phyloP scores from a whole-genome alignment of 2,888 invertebrate species.

The Trisateles emortualis region DNA sequence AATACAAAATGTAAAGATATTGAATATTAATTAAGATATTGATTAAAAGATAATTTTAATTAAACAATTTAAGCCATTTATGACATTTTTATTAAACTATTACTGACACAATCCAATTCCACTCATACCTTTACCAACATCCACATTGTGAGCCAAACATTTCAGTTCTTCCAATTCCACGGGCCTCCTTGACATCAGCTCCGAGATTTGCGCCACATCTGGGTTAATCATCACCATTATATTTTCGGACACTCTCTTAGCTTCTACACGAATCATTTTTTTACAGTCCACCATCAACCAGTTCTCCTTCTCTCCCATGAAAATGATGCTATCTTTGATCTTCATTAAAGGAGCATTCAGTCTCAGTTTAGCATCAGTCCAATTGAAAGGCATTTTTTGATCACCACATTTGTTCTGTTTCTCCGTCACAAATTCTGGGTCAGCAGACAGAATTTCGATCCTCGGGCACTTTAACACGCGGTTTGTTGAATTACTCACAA shows the following conservation, averaged over 20 bases:
- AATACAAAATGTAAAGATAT: too few species aligned
- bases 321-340: slow-evolving; percentile 15
- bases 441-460: slow-evolving; percentile 13
- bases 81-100: slow-evolving; percentile 1
- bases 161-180: slow-evolving; percentile 22
- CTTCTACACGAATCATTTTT: slow-evolving; percentile 12
- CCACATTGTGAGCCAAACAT: slow-evolving; percentile 34
- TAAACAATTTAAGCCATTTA: too few species aligned
- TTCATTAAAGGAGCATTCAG: slow-evolving; percentile 19
- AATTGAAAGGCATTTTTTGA: slow-evolving; percentile 15
- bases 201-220: slow-evolving; percentile 12
- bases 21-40: too few species aligned
- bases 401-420: slow-evolving; percentile 20
- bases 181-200: slow-evolving; percentile 18
- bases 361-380: slow-evolving; percentile 31
- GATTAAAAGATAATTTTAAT: too few species aligned
- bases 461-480: slow-evolving; percentile 14
- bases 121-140: slow-evolving; percentile 14
- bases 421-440: slow-evolving; percentile 13
- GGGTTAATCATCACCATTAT: slow-evolving; percentile 28
- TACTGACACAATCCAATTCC: slow-evolving; percentile 14
- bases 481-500: not conserved
- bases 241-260: slow-evolving; percentile 28
- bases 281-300: slow-evolving; percentile 32
- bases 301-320: slow-evolving; percentile 24